phyloP scores from a whole-genome alignment of 1,140 invertebrate genomes.

The Drosophila virilis region DNA sequence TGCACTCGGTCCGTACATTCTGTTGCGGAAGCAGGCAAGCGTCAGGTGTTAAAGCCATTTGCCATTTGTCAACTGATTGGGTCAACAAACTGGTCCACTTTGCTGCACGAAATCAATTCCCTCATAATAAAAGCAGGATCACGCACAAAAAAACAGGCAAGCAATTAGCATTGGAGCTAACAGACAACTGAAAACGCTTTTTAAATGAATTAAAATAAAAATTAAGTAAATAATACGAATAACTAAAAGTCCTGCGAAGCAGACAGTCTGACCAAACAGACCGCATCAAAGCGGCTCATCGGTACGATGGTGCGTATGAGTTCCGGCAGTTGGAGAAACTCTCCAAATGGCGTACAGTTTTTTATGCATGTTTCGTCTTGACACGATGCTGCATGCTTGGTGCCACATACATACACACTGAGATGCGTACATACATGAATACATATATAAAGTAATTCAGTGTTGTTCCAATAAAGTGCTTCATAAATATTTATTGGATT shows the following conservation, averaged over 20 bases:
- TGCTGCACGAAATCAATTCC: conserved; percentile 53
- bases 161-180: conserved; percentile 56
- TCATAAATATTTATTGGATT: conserved; percentile 83
- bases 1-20: conserved; percentile 7
- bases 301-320: conserved; percentile 67
- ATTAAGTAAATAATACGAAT: conserved; percentile 7
- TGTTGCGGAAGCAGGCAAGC: conserved; percentile 19
- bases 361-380: conserved; percentile 35
- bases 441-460: conserved; percentile 78
- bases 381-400: conserved; percentile 19
- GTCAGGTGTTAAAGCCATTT: conserved; percentile 49
- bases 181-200: conserved; percentile 51
- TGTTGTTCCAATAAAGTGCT: conserved; percentile 83
- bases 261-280: conserved; percentile 50
- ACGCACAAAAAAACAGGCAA: conserved; percentile 8
- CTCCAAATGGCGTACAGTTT: conserved; percentile 47
- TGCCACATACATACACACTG: conserved; percentile 33
- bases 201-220: conserved; percentile 55
- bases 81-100: conserved; percentile 63
- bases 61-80: conserved; percentile 65
- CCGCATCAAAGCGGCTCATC: conserved; percentile 60
- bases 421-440: conserved; percentile 17
- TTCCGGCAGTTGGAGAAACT: conserved; percentile 23
- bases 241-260: conserved; percentile 15
- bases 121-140: conserved; percentile 69